Base-by-base conservation (phyloP, 2,888 invertebrate species). In the Agrochola litura region DNA sequence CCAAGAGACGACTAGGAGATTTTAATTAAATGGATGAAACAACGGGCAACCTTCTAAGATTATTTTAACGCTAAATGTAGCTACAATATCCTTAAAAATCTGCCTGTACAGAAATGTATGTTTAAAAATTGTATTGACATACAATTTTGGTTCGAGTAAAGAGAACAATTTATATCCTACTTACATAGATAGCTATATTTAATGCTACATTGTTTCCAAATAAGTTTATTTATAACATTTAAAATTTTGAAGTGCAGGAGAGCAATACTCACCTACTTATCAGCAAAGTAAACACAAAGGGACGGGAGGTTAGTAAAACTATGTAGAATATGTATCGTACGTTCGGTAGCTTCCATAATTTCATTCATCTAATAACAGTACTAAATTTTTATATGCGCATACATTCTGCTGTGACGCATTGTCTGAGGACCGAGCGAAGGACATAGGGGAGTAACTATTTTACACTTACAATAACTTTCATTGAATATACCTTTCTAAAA, bases 351-450 rank as follows among this genome's bases (percentile, higher is more conserved):
- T 91, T 90, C 90, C 92, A 89, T 92, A 92, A 93, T 92, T 92
- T 90, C 90, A 93, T 94, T 93, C 92, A 92, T 90, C 89, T 91
- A 92, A 92, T 93, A 92, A 92, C 90, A 90, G 90, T 91, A 93
- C 93, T 88, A 89, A 92, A 91, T 90, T 92, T 93, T 93, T 91
- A 91, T 95, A 95, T 95, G 95, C 94, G 94, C 94, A 95, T 95
- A 93, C 85, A 92, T 94, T 93, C 86, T 73, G 83, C 76, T 86
- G 87, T 91, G 92, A 91, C 91, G 92, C 91, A 91, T 91, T 91
- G 91, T 91, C 89, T 88, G 83, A 86, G 84, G 71, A 78, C 82
- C 79, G 85, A 83, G 77, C 82, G 81, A 82, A 86, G 88, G 84
- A 86, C 89, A 76, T 37, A 60, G 66, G 76, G 82, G 74, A 67